These are phyloP conservation scores for Sebastes steindachneri DNA, from an alignment of 2,797 vertebrate genomes.

Conservation along the genomic window DNA sequence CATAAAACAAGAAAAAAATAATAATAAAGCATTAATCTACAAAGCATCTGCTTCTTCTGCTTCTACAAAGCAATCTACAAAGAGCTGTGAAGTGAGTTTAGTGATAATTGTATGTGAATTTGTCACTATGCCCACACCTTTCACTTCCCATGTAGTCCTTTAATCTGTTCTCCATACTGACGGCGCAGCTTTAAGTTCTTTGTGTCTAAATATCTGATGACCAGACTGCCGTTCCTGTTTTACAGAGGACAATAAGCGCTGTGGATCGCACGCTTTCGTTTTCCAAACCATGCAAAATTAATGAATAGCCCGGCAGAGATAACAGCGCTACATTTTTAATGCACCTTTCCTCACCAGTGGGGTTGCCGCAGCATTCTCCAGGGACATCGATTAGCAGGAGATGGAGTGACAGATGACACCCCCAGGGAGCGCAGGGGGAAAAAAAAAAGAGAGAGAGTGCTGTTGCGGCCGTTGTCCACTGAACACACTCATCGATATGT, in stretches of 20 bases:
- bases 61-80: neutral
- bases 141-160: neutral
- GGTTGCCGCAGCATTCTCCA: conserved; percentile 54
- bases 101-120: neutral
- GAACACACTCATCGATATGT: conserved; percentile 76
- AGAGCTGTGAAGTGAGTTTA: no score
- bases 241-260: conserved; percentile 18
- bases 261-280: conserved; percentile 26
- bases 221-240: conserved; percentile 27
- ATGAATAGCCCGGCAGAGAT: conserved; percentile 67
- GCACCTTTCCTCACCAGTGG: conserved; percentile 63
- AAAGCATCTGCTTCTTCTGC: no score
- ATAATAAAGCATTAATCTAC: neutral
- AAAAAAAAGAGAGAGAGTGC: conserved; percentile 19
- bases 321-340: conserved; percentile 74
- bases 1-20: neutral
- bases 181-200: neutral
- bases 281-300: conserved; percentile 68
- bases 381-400: conserved; percentile 73
- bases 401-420: conserved; percentile 74
- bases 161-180: neutral
- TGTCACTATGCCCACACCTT: neutral
- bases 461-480: conserved; percentile 62
- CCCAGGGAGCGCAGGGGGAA: conserved; percentile 11
- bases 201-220: conserved; percentile 32